Conservation (phyloP, 2,797 vertebrate species). For the Argya squamiceps region DNA sequence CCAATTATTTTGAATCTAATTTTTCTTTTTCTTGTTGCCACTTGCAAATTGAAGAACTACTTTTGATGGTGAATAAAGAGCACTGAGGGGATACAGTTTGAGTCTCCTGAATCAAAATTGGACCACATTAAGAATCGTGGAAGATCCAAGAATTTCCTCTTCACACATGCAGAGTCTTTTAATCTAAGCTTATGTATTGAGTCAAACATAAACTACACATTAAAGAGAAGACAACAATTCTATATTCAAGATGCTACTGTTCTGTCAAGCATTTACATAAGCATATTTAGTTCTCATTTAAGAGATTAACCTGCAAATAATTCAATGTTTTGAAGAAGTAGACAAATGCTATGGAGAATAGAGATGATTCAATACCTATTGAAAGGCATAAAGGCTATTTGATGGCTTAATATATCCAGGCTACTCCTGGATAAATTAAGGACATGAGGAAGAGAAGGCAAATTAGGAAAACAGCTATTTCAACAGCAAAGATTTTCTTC, state of each 20-base stretch:
- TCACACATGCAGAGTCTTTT: background rate
- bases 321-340: constrained; percentile 16
- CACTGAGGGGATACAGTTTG: background rate
- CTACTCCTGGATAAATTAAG: constrained; percentile 52
- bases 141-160: background rate
- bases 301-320: constrained; percentile 41
- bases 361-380: constrained; percentile 12
- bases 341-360: constrained; percentile 21
- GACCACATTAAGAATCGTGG: constrained; percentile 6
- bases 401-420: too few species aligned
- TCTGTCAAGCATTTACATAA: background rate
- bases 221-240: background rate
- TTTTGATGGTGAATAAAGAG: constrained; percentile 48
- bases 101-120: background rate
- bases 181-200: background rate
- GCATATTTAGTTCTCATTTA: background rate
- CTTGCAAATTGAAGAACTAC: constrained; percentile 57
- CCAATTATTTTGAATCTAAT: constrained; percentile 40
- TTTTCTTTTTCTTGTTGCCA: constrained; percentile 43
- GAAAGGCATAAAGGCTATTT: constrained; percentile 39
- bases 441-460: background rate
- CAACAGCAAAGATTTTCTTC: background rate
- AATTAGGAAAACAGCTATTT: background rate
- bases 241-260: background rate
- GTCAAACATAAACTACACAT: background rate